Evolutionary conservation across 2,888 invertebrate species (phyloP), one percentile per base, ranked within the genome.

Genomic region (Conchocele bisecta): DNA sequence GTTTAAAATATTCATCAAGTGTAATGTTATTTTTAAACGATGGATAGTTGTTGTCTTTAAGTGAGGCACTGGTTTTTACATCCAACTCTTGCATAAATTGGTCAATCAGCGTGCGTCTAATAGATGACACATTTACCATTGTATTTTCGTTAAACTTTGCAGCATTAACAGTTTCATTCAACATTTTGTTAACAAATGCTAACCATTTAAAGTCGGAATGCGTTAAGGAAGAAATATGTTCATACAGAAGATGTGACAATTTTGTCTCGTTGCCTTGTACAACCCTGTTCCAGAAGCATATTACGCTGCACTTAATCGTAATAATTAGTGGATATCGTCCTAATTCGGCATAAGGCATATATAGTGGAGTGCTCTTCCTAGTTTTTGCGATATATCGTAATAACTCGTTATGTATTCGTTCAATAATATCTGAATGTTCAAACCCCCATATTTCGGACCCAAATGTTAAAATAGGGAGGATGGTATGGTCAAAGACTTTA

Each of bases 371-470:
- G 26, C 42, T 41, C 20, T 39, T 58, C 48, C 24, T 46, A 29
- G 46, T 33, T 15, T 48, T 35, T 29, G 48, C 48, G 6, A 48
- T 48, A 26, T 48, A 15, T 24, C 48, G 13, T 15, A 59, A 33
- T 48, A 46, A 48, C n/a, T 48, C 31, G 6, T 15, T n/a, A 22
- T 48, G 53, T n/a, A 67, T 22, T 5, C 37, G 46, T 29, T 66
- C 59, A 20, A 59, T 33, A 5, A 42, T 22, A 24, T 68, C 48
- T 3, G 56, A 31, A 24, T 68, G 60, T 37, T 54, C 48, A 24
- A 48, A 60, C 2, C 56, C 60, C 54, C 46, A 68, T 13, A 60
- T 46, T 51, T 67, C 68, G 31, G 41, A 53, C 0, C 54, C 60
- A 33, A 61, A 68, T 7, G 44, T 26, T 15, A 68, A n/a, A 56